Base-by-base conservation (phyloP, 2,113 vertebrate genomes). In the Pseudolaguvia tuberculata region DNA sequence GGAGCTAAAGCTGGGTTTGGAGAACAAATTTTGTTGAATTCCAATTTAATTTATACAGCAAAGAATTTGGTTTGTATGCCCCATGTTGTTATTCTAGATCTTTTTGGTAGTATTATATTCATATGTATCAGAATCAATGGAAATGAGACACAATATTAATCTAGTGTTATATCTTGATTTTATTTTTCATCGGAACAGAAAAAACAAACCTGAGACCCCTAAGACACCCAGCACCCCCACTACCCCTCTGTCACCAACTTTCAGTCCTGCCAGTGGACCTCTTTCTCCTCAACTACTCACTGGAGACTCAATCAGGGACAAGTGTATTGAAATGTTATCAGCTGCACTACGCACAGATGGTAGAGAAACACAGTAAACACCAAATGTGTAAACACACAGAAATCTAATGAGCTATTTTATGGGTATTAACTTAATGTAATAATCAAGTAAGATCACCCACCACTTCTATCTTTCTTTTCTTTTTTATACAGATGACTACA, bases 251-350 rank as follows among this genome's bases (percentile, higher is more conserved):
- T 92, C 91, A 0, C 93, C 92, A 20, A 84, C 88, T n/a, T 94
- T 93, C 52, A 84, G 85, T 85, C 35, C 87, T 83, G 3, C 89
- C 61, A 85, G 86, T 27, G 88, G 85, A n/a, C 82, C 88, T 0
- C 79, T 92, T 57, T 80, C 93, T 0, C 86, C 94, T 53, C 91
- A 90, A 78, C 91, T 96, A 5, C 83, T 92, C 47, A 98, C 96
- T 0, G 95, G 97, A 53, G 93, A 94, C 79, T 92, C 94, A 0
- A 82, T 99, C 80, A 86, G 97, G 79, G 95, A 98, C 89, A 99
- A 99, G 80, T 98, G 97, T 86, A 91, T 98, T 0, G 95, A 95
- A 90, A 94, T 98, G 96, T 84, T 99, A 79, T 81, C 93, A 0
- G 93, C 92, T 0, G 94, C 94, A 1, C 89, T 99, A 79, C 93